Evolutionary conservation across 2,113 vertebrate species (phyloP).

Genomic region (Mus pahari): DNA sequence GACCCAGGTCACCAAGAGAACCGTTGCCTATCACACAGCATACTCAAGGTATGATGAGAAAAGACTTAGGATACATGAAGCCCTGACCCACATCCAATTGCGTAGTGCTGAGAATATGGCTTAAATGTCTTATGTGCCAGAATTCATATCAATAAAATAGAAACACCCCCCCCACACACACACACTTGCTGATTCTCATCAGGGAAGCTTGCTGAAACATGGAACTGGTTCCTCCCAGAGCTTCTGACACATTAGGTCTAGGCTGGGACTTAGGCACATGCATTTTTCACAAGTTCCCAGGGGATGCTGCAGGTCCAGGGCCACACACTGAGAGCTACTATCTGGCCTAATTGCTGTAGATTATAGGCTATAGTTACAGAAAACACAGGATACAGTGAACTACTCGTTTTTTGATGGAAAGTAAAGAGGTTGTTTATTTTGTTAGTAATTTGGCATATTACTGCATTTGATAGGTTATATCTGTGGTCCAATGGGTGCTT

Average conservation of each 20-base stretch:
- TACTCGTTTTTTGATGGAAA: constrained; percentile 8
- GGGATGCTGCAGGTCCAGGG: neutral
- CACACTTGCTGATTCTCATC: neutral
- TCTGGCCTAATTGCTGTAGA: neutral
- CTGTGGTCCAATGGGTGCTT: neutral
- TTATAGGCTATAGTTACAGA: neutral
- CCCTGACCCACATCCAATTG: neutral
- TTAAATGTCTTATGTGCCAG: neutral
- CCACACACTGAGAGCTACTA: neutral
- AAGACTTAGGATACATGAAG: neutral
- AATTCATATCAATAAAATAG: constrained; percentile 21
- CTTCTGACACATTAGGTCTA: neutral
- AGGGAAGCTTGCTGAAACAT: neutral
- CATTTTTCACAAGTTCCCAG: neutral
- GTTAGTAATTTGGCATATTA: neutral
- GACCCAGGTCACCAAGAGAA: constrained; percentile 36
- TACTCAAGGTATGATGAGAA: neutral
- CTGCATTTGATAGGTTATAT: constrained; percentile 23
- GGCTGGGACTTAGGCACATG: neutral
- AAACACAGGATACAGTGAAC: neutral
- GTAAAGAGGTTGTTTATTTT: constrained; percentile 37
- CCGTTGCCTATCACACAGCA: neutral
- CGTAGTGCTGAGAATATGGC: neutral
- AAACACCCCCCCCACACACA: neutral
- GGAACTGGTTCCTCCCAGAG: neutral